These are phyloP conservation scores for Olivierus martensii DNA, from an alignment of 1,140 invertebrate genomes.

Conservation along the genomic window DNA sequence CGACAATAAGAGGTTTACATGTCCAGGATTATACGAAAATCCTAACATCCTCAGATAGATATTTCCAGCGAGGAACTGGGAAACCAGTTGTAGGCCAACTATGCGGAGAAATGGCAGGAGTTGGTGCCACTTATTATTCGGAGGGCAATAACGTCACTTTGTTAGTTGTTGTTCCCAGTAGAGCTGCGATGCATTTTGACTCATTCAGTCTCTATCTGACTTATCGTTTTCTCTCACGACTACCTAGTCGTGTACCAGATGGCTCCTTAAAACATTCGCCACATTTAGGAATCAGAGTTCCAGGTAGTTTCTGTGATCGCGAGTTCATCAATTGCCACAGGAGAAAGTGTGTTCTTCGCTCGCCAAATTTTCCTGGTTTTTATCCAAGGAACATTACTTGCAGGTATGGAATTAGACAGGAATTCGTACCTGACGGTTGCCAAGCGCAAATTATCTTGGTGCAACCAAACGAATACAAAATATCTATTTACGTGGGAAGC, in stretches of 20 bases:
- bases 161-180: constrained; percentile 11
- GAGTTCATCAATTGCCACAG: constrained; percentile 16
- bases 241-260: constrained; percentile 8
- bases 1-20: no score
- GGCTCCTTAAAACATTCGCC: neutral
- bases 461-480: constrained; percentile 20
- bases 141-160: constrained; percentile 17
- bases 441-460: constrained; percentile 11
- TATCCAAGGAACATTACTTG: constrained; percentile 20
- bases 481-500: constrained; percentile 12
- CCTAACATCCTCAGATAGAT: neutral
- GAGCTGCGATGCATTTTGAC: constrained; percentile 8
- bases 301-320: constrained; percentile 16
- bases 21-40: no score
- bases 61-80: neutral
- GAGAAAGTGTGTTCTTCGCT: constrained; percentile 12
- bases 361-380: constrained; percentile 20
- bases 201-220: constrained; percentile 19
- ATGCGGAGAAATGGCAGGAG: constrained; percentile 3
- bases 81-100: constrained; percentile 1
- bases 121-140: constrained; percentile 15
- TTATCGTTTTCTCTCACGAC: constrained; percentile 8
- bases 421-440: constrained; percentile 6
- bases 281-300: constrained; percentile 7
- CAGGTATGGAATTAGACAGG: constrained; percentile 14